Base-by-base conservation (phyloP, 2,113 vertebrate genomes). In the Sarotherodon lohbergeri region DNA sequence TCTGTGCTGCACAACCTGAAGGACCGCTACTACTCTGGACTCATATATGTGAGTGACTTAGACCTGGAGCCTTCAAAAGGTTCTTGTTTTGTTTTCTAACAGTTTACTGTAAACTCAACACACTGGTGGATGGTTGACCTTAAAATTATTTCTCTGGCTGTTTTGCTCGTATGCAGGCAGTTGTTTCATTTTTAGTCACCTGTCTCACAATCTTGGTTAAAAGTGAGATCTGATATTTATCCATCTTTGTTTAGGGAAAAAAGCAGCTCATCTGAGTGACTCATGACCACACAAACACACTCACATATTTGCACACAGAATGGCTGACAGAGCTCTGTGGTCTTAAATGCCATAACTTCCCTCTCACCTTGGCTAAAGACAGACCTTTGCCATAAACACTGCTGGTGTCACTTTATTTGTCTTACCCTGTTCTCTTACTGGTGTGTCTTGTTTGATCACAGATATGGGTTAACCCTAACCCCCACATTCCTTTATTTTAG, bases 1-100 rank as follows among this genome's bases (percentile, higher is more conserved):
- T 99, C 98, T 1, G 98, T 99, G 54, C 94, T 99, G 80, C 97
- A 99, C 93, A 99, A 99, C 91, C 96, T 99, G 93, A 99, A 99
- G 96, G 98, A 99, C 90, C 96, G 98, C 27, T 99, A 99, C 96
- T 99, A 99, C 95, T 99, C 98, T 5, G 98, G 98, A 36, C 98
- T 99, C 91, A 99, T 99, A 91, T 99, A 99, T 34, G 98, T 99
- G 96, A 99, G 98, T 99, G 68, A 78, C 54, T 50, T 22, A 14
- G 27, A 48, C 66, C 36, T 82, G 81, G 19, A 88, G 9, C 56
- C 34, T 22, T 56, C 16, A 46, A 14, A 24, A 27, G 59, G 32
- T 11, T 11, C 5, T 36, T 66, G 5, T 24, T 89, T 88, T 22
- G 22, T 22, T 86, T 81, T 34, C 4, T 81, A 27, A n/a, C 55